Evolutionary conservation across 1,140 invertebrate genomes (phyloP), one percentile per base, ranked within the genome.

Genomic region (Sinonovacula constricta): DNA sequence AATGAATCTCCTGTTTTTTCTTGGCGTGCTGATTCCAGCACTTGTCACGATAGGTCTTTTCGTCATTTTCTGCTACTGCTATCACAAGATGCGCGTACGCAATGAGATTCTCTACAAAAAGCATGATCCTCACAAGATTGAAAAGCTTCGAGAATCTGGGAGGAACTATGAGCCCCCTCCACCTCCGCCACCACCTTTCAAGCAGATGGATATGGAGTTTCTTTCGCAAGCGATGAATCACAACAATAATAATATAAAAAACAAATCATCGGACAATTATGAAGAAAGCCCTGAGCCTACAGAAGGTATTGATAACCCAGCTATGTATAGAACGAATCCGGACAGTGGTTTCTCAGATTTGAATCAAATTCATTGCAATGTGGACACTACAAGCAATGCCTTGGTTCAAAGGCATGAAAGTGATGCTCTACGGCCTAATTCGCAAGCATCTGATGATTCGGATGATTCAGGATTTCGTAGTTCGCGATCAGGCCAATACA

Each of bases 21-120:
- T 92, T 90, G 68, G 94, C 86, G 86, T 91, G 90, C 77, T 93
- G 90, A 18, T 93, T 85, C 66, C 92, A 91, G 79, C 89, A 81
- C 83, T 92, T 87, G 86, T 93, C 92, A 74, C 93, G 85, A 83
- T 91, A 85, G 56, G 77, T 28, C 56, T 87, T 26, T 87, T 89
- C 80, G 80, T 88, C 60, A 57, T 86, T 59, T 88, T 89, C 83
- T 83, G 90, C 70, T 65, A 89, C 79, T 90, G 88, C 66, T 85
- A 87, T 81, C 83, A 89, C 69, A 78, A 86, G 49, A 79, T 79
- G 68, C 81, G 81, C 56, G 62, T 83, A 10, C 79, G 86, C 10
- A 70, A 78, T 36, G 75, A 85, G 36, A 79, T 87, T 5, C 71
- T 82, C 24, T 83, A 83, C 72, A 85, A 85, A 51, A 80, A 80